phyloP scores from a whole-genome alignment of 2,797 vertebrate genomes.

The Gadopsis bispinosus region DNA sequence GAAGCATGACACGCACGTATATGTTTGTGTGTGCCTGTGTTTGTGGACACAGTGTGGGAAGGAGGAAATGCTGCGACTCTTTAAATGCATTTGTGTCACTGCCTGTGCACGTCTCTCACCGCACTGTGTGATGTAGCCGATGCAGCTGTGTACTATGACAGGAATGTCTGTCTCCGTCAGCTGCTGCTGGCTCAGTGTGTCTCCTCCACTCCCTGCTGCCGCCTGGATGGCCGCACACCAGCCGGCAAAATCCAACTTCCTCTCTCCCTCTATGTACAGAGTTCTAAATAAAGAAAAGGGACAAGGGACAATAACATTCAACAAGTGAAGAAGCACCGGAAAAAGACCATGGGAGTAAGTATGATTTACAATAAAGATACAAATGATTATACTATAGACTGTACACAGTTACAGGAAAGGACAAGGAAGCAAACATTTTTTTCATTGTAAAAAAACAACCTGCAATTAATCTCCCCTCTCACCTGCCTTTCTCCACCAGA shows the following conservation, averaged over 20 bases:
- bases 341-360: background rate
- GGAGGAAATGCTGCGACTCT: background rate
- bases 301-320: background rate
- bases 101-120: constrained; percentile 79
- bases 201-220: constrained; percentile 90
- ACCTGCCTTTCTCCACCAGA: constrained; percentile 94
- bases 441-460: background rate
- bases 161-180: constrained; percentile 93
- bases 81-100: background rate
- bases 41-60: background rate
- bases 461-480: constrained; percentile 55
- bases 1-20: background rate
- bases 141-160: constrained; percentile 92
- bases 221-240: constrained; percentile 91
- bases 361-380: background rate
- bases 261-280: constrained; percentile 92
- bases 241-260: constrained; percentile 91
- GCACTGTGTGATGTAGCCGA: constrained; percentile 92
- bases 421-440: background rate
- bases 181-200: constrained; percentile 93
- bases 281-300: constrained; percentile 81
- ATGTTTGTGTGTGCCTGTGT: background rate
- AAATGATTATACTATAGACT: background rate
- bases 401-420: background rate
- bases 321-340: background rate